Percentiles rank a stretch among this genome's conserved stretches.
Conservation (phyloP, 2,888 invertebrate species). For the Aphidoletes aphidimyza region DNA sequence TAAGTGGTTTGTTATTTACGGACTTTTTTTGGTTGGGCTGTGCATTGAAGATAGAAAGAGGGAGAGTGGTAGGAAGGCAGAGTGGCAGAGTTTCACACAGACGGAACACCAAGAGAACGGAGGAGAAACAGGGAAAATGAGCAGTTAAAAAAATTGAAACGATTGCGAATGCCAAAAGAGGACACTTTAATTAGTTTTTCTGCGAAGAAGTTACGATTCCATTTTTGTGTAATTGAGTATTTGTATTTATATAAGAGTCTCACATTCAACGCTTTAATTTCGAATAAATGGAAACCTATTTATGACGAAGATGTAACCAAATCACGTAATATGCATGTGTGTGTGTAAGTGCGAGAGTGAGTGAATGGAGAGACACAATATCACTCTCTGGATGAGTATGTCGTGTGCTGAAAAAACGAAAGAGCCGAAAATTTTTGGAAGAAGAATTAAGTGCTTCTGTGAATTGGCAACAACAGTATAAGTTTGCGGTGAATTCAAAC, state of each 20-base stretch:
- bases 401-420: background rate
- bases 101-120: background rate
- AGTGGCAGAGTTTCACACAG: background rate
- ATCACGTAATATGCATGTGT: slow-evolving; percentile 11
- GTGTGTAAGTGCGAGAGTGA: background rate
- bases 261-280: slow-evolving; percentile 7
- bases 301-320: slow-evolving; percentile 47
- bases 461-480: slow-evolving; percentile 39
- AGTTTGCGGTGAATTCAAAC: slow-evolving; percentile 34
- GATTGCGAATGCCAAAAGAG: slow-evolving; percentile 26
- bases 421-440: background rate
- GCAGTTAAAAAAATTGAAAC: too few relatives aligned
- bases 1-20: background rate
- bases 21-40: background rate
- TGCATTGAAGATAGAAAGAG: background rate
- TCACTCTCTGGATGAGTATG: too few relatives aligned
- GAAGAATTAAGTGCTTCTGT: slow-evolving; percentile 51
- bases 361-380: too few relatives aligned
- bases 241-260: background rate
- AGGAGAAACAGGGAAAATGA: background rate
- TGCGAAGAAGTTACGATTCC: background rate
- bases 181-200: slow-evolving; percentile 51
- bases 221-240: slow-evolving; percentile 45
- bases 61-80: background rate
- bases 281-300: slow-evolving; percentile 37